Conservation (phyloP, 2,797 vertebrate genomes). For the Myoxocephalus aenaeus region DNA sequence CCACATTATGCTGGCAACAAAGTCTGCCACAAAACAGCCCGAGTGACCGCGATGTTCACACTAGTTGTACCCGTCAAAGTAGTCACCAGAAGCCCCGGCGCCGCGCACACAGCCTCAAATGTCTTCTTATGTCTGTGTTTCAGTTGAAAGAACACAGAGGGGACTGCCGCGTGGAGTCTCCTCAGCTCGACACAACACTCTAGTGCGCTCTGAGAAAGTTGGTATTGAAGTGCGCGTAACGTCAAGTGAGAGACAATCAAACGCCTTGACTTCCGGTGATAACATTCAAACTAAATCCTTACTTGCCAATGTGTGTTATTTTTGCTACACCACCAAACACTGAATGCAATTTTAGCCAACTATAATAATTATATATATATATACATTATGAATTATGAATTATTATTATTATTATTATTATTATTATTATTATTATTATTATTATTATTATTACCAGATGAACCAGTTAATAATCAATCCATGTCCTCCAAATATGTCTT, state of each 20-base stretch:
- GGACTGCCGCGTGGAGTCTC: constrained; percentile 53
- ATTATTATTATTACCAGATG: too few species aligned
- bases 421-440: too few species aligned
- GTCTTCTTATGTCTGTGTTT: background rate
- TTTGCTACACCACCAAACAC: background rate
- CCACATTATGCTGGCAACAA: constrained; percentile 78
- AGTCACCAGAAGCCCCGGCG: constrained; percentile 8
- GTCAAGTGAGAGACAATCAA: constrained; percentile 22
- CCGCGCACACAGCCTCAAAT: constrained; percentile 46
- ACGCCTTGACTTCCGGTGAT: background rate
- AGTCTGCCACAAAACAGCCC: constrained; percentile 31
- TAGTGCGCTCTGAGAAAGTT: constrained; percentile 77
- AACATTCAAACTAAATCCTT: constrained; percentile 40
- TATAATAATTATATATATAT: background rate
- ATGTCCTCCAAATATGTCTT: background rate
- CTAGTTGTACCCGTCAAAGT: constrained; percentile 19
- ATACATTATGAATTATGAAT: too few species aligned
- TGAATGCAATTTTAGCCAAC: background rate
- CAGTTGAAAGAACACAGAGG: background rate
- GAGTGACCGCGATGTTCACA: background rate
- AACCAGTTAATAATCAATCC: background rate
- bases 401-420: too few species aligned
- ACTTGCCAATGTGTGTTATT: background rate
- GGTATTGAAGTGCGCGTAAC: constrained; percentile 65
- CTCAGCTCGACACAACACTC: constrained; percentile 57